Conservation (phyloP, 2,888 invertebrate genomes). For the Pseudanteris insignis region DNA sequence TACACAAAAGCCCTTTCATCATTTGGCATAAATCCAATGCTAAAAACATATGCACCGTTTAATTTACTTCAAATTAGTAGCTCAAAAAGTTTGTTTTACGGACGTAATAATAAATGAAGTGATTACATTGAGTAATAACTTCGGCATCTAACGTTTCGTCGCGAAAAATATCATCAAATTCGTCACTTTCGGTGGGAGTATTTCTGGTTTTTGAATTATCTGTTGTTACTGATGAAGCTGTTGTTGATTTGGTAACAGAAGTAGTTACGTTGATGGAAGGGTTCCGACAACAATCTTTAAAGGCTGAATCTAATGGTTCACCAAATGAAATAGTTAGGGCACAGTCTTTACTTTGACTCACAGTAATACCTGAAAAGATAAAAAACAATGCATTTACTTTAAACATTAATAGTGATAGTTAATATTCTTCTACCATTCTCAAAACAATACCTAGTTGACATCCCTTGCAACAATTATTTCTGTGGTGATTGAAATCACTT, state of each 20-base stretch:
- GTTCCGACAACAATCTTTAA: constrained; percentile 72
- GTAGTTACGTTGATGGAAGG: constrained; percentile 52
- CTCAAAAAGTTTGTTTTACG: too few species aligned
- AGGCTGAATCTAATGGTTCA: constrained; percentile 72
- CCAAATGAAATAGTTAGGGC: constrained; percentile 70
- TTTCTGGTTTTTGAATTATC: constrained; percentile 16
- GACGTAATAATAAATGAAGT: too few species aligned
- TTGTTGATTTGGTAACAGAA: constrained; percentile 4
- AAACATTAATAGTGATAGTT: too few species aligned
- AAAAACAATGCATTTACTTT: too few species aligned
- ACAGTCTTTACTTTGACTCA: constrained; percentile 70
- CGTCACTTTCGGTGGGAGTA: constrained; percentile 31
- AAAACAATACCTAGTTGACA: constrained; percentile 63
- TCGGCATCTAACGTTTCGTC: constrained; percentile 27
- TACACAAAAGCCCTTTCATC: constrained; percentile 73
- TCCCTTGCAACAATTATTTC: constrained; percentile 62
- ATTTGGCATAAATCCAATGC: constrained; percentile 64
- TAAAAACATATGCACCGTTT: constrained; percentile 1
- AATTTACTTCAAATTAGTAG: neutral
- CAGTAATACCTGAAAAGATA: constrained; percentile 70
- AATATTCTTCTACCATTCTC: too few species aligned
- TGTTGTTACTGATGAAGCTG: constrained; percentile 17
- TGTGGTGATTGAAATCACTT: constrained; percentile 54
- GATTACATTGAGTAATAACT: constrained; percentile 23
- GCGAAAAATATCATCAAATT: constrained; percentile 35